Conservation (phyloP, 2,888 invertebrate genomes). For the Drosophila monieri region DNA sequence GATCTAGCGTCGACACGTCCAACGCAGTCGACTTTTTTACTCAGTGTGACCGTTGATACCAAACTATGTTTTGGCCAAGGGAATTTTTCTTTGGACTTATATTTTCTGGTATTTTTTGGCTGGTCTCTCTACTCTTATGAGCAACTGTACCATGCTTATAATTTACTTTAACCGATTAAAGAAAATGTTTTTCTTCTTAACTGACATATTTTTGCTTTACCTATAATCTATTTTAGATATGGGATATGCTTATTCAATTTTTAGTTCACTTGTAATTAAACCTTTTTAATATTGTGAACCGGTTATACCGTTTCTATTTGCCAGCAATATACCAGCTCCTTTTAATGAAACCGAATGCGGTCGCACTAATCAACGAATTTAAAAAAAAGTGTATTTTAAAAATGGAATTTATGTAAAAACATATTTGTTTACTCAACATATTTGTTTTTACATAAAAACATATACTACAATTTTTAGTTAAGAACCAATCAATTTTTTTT, state of each 20-base stretch:
- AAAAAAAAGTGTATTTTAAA: not conserved
- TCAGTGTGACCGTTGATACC: not conserved
- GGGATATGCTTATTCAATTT: no score
- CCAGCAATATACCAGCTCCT: not conserved
- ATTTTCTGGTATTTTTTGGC: not conserved
- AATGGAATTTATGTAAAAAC: not conserved
- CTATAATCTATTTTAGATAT: not conserved
- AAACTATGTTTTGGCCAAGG: no score
- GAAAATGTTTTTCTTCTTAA: not conserved
- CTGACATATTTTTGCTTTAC: not conserved
- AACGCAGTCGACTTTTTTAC: slow-evolving; percentile 10
- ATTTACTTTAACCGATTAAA: no score
- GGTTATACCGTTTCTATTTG: not conserved
- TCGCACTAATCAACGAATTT: not conserved
- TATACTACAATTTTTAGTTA: no score
- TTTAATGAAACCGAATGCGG: not conserved
- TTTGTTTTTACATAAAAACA: no score
- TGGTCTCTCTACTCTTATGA: no score
- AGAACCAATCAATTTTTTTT: no score
- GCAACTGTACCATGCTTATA: not conserved
- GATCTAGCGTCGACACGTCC: slow-evolving; percentile 6
- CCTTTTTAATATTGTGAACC: not conserved
- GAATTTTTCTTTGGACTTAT: no score
- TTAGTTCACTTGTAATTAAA: not conserved
- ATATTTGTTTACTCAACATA: no score